A percentile compares a stretch with the other conserved stretches of the same genome.
phyloP scores from a whole-genome alignment of 2,113 vertebrate species.

The Forbesichthys papilliferus region DNA sequence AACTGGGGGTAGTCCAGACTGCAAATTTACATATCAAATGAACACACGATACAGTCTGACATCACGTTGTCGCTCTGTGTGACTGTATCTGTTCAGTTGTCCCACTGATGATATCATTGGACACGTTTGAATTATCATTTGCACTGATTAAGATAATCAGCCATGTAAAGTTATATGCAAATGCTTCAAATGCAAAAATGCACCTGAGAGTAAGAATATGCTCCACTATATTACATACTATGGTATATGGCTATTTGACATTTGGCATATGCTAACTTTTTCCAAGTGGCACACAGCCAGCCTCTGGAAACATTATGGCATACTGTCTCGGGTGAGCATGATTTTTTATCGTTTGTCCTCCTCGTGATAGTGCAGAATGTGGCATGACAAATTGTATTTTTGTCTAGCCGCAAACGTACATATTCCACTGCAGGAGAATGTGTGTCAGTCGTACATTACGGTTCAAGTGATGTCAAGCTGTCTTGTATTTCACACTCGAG shows the following conservation, averaged over 20 bases:
- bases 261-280: not conserved
- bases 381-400: constrained; percentile 49
- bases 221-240: not conserved
- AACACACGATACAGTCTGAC: constrained; percentile 6
- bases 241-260: not conserved
- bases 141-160: not conserved
- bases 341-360: constrained; percentile 46
- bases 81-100: constrained; percentile 6
- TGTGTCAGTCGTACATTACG: constrained; percentile 30
- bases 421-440: constrained; percentile 36
- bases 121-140: not conserved
- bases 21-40: not conserved
- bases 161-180: constrained; percentile 18
- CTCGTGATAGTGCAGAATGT: constrained; percentile 44
- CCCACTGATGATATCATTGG: constrained; percentile 6
- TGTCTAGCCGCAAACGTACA: constrained; percentile 50
- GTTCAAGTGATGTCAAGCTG: constrained; percentile 51
- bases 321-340: constrained; percentile 40
- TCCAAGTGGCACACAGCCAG: constrained; percentile 20
- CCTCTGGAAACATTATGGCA: constrained; percentile 30
- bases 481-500: constrained; percentile 57
- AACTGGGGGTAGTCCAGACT: not conserved
- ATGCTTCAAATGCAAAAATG: not conserved
- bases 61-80: constrained; percentile 14
- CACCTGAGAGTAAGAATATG: not conserved